Percentiles rank a stretch among this genome's conserved stretches.
phyloP scores from a whole-genome alignment of 1,140 invertebrate species.

The Lasioglossum baleicum region DNA sequence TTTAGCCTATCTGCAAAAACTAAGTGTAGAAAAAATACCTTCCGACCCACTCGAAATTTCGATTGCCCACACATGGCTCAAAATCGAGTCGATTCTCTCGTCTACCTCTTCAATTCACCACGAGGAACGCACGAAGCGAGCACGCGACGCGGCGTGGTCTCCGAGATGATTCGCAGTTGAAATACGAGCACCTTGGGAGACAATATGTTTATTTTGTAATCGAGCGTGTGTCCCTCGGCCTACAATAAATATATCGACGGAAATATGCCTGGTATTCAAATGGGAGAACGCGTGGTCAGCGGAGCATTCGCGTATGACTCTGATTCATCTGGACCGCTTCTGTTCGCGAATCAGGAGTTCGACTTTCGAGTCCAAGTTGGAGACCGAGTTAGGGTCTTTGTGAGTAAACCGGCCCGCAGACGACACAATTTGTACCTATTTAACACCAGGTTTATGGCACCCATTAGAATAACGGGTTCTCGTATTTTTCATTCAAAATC shows the following conservation, averaged over 20 bases:
- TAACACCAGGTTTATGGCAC: too few relatives aligned
- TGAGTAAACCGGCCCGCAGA: too few relatives aligned
- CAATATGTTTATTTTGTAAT: constrained; percentile 49
- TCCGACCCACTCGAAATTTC: too few relatives aligned
- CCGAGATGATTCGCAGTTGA: not conserved
- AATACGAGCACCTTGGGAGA: constrained; percentile 6
- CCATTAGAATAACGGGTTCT: too few relatives aligned
- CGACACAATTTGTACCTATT: too few relatives aligned
- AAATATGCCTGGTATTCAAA: constrained; percentile 39
- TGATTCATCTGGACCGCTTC: constrained; percentile 41
- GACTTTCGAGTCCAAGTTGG: not conserved
- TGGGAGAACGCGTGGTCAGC: not conserved
- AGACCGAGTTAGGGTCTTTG: not conserved
- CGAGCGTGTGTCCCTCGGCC: constrained; percentile 41
- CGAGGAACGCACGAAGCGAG: not conserved
- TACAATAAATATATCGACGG: constrained; percentile 46
- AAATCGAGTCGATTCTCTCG: too few relatives aligned
- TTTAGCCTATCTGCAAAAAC: too few relatives aligned
- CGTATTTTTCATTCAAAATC: too few relatives aligned
- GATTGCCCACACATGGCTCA: too few relatives aligned
- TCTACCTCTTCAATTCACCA: not conserved
- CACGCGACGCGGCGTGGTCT: not conserved
- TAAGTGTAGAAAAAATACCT: too few relatives aligned
- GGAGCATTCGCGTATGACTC: constrained; percentile 12
- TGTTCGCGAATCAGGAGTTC: not conserved